Percentiles rank a stretch among this genome's conserved stretches.
Conservation (phyloP, 2,888 invertebrate genomes). For the Drosophila crucigera region DNA sequence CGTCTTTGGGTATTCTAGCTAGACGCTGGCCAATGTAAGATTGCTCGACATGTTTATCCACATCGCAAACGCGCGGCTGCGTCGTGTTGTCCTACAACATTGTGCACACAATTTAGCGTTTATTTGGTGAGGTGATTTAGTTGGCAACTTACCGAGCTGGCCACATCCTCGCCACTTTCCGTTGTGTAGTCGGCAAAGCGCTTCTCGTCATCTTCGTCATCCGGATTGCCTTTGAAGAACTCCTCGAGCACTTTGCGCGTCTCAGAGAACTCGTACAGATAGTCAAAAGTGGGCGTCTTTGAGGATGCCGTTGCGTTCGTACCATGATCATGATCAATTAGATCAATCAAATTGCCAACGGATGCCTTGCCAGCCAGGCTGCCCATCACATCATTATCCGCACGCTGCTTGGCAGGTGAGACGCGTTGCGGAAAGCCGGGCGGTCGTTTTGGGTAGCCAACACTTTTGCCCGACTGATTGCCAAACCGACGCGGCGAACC, state of each 20-base stretch:
- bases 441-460: slow-evolving; percentile 90
- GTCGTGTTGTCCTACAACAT: slow-evolving; percentile 63
- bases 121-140: background rate
- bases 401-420: slow-evolving; percentile 69
- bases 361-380: slow-evolving; percentile 56
- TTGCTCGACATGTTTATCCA: slow-evolving; percentile 82
- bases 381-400: slow-evolving; percentile 38
- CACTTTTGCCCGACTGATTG: slow-evolving; percentile 65
- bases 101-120: background rate
- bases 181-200: slow-evolving; percentile 84
- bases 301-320: slow-evolving; percentile 41
- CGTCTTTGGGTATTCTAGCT: slow-evolving; percentile 85
- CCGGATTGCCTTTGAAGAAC: slow-evolving; percentile 93
- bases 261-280: slow-evolving; percentile 96
- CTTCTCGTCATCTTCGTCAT: slow-evolving; percentile 86
- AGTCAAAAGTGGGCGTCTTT: slow-evolving; percentile 91
- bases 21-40: slow-evolving; percentile 85
- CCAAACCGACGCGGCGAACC: slow-evolving; percentile 96
- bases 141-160: slow-evolving; percentile 78
- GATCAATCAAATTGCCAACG: slow-evolving; percentile 80
- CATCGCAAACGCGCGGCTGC: slow-evolving; percentile 65
- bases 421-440: slow-evolving; percentile 91
- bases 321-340: slow-evolving; percentile 54
- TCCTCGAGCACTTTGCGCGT: slow-evolving; percentile 96
- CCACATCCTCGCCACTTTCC: slow-evolving; percentile 84